Evolutionary conservation across 2,113 vertebrate genomes (phyloP), one percentile per base, ranked within the genome.

Genomic region (Nicator chloris): DNA sequence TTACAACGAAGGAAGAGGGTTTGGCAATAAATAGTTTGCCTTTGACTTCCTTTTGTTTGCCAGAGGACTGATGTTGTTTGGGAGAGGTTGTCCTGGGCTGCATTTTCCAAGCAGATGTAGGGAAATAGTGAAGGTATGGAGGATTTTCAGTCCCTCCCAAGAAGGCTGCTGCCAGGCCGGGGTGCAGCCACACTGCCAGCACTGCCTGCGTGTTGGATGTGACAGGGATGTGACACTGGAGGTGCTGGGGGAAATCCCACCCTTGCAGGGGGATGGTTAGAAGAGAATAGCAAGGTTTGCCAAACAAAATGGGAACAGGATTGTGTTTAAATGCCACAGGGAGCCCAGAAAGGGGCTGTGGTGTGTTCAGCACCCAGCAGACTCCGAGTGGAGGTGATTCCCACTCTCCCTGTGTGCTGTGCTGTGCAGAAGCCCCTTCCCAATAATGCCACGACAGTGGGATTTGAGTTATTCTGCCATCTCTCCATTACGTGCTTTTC

Each of bases 1-100:
- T 97, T 83, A 54, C 75, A 87, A 79, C 4, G 50, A 95, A 95
- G 93, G 95, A 90, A 95, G 84, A 95, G 75, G 79, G 30, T 92
- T 93, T 96, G 94, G 82, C 92, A 97, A 88, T 75, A 94, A 83
- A 78, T 86, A 49, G 60, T 90, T 94, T 93, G 82, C 39, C 0
- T 95, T 96, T 95, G 94, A 90, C 95, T 96, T 86, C 22, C 82
- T 88, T 88, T 86, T 89, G 79, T 68, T 87, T 81, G 90, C 79
- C 80, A 59, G 59, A 88, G 76, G 64, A 42, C 35, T 68, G 82
- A 1, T 60, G 73, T 2, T 83, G 92, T 59, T 94, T n/a, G n/a
- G 88, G 51, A 84, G 86, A 68, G 82, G n/a, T 86, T 33, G 49
- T 81, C 88, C 68, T 66, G 82, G 44, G 68, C 22, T 63, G n/a